Conservation (phyloP, 2,797 vertebrate species). For the Sebastes oblongus region DNA sequence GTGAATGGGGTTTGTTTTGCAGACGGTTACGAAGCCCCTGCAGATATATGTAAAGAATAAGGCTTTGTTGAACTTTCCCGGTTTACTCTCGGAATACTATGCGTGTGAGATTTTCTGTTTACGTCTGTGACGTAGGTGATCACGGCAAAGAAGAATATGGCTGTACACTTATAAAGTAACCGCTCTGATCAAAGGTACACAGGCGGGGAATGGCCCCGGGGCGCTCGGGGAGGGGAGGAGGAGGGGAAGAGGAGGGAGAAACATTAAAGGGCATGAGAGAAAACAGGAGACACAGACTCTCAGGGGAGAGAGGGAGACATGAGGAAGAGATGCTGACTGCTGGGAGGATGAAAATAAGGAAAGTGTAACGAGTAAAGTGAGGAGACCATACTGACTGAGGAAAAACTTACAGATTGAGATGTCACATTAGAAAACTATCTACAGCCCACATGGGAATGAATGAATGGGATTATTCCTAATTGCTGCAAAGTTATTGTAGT, state of each 20-base stretch:
- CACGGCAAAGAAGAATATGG: neutral
- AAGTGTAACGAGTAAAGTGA: neutral
- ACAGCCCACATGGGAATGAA: neutral
- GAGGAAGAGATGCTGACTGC: slow-evolving; percentile 42
- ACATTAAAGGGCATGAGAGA: slow-evolving; percentile 51
- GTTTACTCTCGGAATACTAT: slow-evolving; percentile 12
- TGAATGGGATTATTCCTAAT: neutral
- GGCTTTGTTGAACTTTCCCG: slow-evolving; percentile 59
- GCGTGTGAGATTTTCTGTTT: slow-evolving; percentile 33
- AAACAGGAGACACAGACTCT: slow-evolving; percentile 50
- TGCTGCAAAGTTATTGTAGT: neutral
- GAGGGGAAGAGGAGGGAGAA: slow-evolving; percentile 19
- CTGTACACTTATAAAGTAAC: slow-evolving; percentile 22
- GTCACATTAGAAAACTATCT: neutral
- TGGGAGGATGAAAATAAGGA: slow-evolving; percentile 41
- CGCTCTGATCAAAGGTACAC: slow-evolving; percentile 61
- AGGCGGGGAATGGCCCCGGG: slow-evolving; percentile 18
- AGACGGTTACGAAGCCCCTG: slow-evolving; percentile 22
- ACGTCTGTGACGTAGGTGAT: slow-evolving; percentile 46
- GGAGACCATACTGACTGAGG: slow-evolving; percentile 1
- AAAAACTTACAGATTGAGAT: slow-evolving; percentile 6
- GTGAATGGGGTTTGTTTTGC: slow-evolving; percentile 57
- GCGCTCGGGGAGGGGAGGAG: neutral
- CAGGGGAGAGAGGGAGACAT: slow-evolving; percentile 37
- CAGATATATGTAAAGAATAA: slow-evolving; percentile 54